These are phyloP conservation scores for Mesoligia furuncula DNA, from an alignment of 2,888 invertebrate species.

Conservation along the genomic window DNA sequence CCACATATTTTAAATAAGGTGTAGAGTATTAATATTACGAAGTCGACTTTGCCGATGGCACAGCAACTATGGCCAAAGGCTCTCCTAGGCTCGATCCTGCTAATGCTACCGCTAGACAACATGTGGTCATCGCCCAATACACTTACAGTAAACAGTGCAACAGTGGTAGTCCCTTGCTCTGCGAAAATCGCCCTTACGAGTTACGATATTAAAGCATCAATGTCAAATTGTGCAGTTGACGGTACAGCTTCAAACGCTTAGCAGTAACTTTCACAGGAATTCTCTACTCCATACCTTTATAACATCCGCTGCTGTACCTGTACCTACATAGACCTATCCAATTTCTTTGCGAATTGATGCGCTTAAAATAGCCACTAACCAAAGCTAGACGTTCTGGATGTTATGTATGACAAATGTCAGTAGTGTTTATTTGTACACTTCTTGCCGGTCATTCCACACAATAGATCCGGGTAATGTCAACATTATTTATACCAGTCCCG, in stretches of 20 bases:
- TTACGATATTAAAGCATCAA: not conserved
- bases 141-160: not conserved
- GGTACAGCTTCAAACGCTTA: not conserved
- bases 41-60: not conserved
- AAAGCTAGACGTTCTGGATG: not conserved
- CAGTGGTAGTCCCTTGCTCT: not conserved
- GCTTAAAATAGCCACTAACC: not conserved
- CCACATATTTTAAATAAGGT: too few species aligned
- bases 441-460: not conserved
- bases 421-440: not conserved
- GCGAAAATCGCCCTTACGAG: not conserved
- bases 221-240: not conserved
- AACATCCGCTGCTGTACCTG: too few species aligned
- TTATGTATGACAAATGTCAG: slow-evolving; percentile 4
- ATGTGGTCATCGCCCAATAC: too few species aligned
- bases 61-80: not conserved
- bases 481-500: slow-evolving; percentile 29
- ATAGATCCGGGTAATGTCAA: slow-evolving; percentile 30
- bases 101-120: not conserved
- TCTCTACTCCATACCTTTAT: not conserved
- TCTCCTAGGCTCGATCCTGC: not conserved
- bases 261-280: not conserved
- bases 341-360: not conserved
- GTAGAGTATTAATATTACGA: not conserved
- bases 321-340: too few species aligned